phyloP scores from a whole-genome alignment of 1,140 invertebrate genomes.

The Vanessa atalanta region DNA sequence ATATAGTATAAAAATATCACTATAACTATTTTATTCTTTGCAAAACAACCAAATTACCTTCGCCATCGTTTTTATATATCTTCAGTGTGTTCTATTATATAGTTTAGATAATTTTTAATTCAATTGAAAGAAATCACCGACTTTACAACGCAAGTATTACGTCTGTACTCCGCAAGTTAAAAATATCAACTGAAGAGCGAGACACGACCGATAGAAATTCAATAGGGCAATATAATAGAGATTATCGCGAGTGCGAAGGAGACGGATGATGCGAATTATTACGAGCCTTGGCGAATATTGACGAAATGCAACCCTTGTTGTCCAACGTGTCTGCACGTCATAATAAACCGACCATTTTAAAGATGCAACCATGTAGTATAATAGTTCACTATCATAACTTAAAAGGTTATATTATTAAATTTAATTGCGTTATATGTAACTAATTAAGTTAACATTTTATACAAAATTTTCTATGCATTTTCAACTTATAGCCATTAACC shows the following conservation, averaged over 20 bases:
- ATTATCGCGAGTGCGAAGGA: slow-evolving; percentile 43
- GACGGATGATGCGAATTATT: slow-evolving; percentile 41
- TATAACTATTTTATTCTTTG: slow-evolving; percentile 13
- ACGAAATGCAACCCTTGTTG: slow-evolving; percentile 49
- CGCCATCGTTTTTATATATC: slow-evolving; percentile 56
- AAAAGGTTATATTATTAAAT: slow-evolving; percentile 1
- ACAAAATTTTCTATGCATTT: neutral
- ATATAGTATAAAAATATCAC: slow-evolving; percentile 35
- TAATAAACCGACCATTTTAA: slow-evolving; percentile 15
- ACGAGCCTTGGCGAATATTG: slow-evolving; percentile 45
- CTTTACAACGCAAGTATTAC: slow-evolving; percentile 42
- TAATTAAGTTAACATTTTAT: neutral
- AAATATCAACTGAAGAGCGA: slow-evolving; percentile 67
- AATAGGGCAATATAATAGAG: slow-evolving; percentile 51
- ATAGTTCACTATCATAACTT: neutral
- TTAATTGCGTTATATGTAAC: neutral
- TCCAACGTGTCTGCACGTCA: slow-evolving; percentile 41
- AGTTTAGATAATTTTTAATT: slow-evolving; percentile 53
- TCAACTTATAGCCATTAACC: neutral
- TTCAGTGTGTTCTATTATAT: slow-evolving; percentile 29
- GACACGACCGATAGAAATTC: slow-evolving; percentile 56
- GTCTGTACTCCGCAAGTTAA: slow-evolving; percentile 55
- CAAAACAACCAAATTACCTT: slow-evolving; percentile 60
- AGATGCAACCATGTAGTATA: neutral
- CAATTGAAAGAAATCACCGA: slow-evolving; percentile 63